Percentiles rank a stretch among this genome's conserved stretches.
Conservation (phyloP, 2,797 vertebrate genomes). For the Oryzias sinensis region DNA sequence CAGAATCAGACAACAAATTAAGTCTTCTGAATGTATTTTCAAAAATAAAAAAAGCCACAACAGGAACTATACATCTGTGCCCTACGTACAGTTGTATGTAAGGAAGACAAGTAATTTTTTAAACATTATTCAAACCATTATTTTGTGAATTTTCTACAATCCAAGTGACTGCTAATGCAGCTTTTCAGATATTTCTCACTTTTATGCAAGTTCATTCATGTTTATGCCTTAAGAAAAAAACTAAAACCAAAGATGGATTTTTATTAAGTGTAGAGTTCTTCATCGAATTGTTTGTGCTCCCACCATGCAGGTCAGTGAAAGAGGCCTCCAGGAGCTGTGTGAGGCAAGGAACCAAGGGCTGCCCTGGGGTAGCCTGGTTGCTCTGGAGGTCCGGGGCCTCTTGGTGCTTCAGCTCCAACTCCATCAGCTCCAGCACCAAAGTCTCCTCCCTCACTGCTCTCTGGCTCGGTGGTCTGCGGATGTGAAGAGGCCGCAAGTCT, state of each 20-base stretch:
- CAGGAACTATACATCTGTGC: not conserved
- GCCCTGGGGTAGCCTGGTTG: conserved; percentile 48
- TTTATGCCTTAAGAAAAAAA: not conserved
- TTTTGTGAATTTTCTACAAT: no score
- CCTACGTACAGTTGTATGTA: not conserved
- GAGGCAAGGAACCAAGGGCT: conserved; percentile 63
- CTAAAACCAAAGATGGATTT: not conserved
- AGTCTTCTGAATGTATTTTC: not conserved
- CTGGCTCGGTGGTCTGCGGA: conserved; percentile 76
- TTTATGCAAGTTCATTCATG: not conserved
- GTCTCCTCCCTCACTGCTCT: conserved; percentile 81
- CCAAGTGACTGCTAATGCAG: not conserved
- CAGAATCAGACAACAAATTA: not conserved
- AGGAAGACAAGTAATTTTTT: no score
- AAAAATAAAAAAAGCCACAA: not conserved
- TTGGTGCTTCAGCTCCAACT: conserved; percentile 82
- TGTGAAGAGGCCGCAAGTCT: conserved; percentile 79
- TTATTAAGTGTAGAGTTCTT: not conserved
- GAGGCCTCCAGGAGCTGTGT: conserved; percentile 82
- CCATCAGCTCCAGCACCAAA: conserved; percentile 81
- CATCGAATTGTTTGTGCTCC: conserved; percentile 4
- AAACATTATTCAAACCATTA: no score
- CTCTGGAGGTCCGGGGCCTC: conserved; percentile 76
- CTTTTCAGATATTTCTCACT: not conserved
- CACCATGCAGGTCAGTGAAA: conserved; percentile 87